Conservation (phyloP, 1,140 invertebrate species). For the Lepidurus apus region DNA sequence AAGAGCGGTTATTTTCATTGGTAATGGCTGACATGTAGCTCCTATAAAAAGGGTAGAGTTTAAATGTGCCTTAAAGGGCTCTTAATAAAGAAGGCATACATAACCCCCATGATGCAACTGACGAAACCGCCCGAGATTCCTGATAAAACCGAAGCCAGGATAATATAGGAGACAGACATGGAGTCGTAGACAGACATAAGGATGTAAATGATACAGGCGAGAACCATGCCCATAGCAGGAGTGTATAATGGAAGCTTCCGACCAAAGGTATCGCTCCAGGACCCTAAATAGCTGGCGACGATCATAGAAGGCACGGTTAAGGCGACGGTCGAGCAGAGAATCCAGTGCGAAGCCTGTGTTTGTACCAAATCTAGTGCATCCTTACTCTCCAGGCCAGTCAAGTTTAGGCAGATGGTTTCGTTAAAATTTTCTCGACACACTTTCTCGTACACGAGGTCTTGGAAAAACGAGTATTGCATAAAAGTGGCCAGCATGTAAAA, state of each 20-base stretch:
- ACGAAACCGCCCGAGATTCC: constrained; percentile 48
- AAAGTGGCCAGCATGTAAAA: constrained; percentile 49
- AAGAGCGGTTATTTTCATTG: constrained; percentile 42
- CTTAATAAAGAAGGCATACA: background rate
- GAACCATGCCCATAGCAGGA: constrained; percentile 46
- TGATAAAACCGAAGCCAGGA: constrained; percentile 45
- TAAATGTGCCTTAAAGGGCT: background rate
- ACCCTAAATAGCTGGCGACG: constrained; percentile 44
- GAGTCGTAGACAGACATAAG: constrained; percentile 43
- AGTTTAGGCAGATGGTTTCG: constrained; percentile 41
- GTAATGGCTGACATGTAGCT: constrained; percentile 48
- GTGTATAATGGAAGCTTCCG: constrained; percentile 48
- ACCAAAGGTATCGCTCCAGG: constrained; percentile 46
- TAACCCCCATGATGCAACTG: constrained; percentile 44
- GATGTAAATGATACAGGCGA: constrained; percentile 44
- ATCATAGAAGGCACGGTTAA: constrained; percentile 47
- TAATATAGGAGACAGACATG: constrained; percentile 42
- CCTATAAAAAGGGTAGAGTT: constrained; percentile 40
- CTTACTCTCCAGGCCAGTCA: constrained; percentile 39
- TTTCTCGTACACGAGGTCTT: constrained; percentile 48
- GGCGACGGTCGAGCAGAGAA: constrained; percentile 44
- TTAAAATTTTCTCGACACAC: constrained; percentile 42
- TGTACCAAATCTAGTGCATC: constrained; percentile 43
- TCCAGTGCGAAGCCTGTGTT: constrained; percentile 44
- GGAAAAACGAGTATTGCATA: constrained; percentile 46